Evolutionary conservation across 2,113 vertebrate species (phyloP).

Genomic region (Neodontobutis hainanensis): DNA sequence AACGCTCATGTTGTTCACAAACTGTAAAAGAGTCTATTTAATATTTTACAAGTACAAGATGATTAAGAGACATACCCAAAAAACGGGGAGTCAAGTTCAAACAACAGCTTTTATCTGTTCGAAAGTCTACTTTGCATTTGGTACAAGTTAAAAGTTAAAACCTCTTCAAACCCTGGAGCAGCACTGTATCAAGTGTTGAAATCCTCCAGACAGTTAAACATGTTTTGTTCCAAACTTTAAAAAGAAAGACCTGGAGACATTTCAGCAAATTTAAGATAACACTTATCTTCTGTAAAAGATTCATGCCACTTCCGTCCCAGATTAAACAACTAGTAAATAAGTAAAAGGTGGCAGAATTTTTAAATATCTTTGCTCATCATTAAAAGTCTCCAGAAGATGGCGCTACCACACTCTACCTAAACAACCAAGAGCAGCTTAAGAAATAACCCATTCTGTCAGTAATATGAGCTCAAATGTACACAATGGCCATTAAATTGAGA

Average conservation of each 20-base stretch:
- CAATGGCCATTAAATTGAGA: constrained; percentile 9
- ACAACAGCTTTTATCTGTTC: too few species aligned
- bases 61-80: too few species aligned
- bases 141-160: too few species aligned
- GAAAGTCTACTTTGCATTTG: too few species aligned
- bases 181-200: background rate
- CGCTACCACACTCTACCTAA: constrained; percentile 42
- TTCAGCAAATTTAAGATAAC: background rate
- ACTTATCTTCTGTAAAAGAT: background rate
- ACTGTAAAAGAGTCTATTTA: too few species aligned
- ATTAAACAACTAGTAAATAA: background rate
- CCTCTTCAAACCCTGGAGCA: too few species aligned
- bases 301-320: background rate
- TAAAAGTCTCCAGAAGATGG: constrained; percentile 64
- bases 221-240: background rate
- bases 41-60: too few species aligned
- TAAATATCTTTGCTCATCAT: background rate
- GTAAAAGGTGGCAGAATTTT: background rate
- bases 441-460: constrained; percentile 45
- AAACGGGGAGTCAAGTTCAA: too few species aligned
- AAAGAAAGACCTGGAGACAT: background rate
- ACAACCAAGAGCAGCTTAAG: constrained; percentile 22
- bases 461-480: constrained; percentile 10
- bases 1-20: too few species aligned
- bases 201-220: background rate